Base-by-base conservation (phyloP, 2,113 vertebrate genomes). In the Chamaea fasciata region DNA sequence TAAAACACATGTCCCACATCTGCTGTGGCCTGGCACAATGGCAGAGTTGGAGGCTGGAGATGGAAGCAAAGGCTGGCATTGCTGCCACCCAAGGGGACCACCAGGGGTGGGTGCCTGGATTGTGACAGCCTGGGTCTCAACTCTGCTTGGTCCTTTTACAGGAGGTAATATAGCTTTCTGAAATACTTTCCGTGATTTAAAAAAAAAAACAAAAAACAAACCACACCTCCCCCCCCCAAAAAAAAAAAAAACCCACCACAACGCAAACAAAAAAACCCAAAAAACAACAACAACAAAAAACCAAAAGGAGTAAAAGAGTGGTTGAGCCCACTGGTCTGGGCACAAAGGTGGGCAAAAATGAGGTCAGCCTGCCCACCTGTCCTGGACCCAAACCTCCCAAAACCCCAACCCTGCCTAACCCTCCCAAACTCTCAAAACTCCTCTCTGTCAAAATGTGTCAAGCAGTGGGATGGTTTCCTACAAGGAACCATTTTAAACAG, bases 81-180 rank as follows among this genome's bases (percentile, higher is more conserved):
- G 44, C 33, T 74, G n/a, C 47, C 76, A 22, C 33, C 35, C 3
- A 2, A 4, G 26, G 3, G 0, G 3, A 15, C 2, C 41, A 62
- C 13, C 1, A 3, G 21, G 52, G 13, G 5, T 77, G 18, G 50
- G 49, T 89, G 47, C 46, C n/a, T 44, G 68, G 27, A 35, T 39
- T n/a, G 24, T 37, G 9, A 23, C 69, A 70, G 27, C 41, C 65
- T 33, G 3, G 12, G 2, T 39, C 26, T 75, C 23, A 92, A 70
- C 28, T 80, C 80, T 60, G 31, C 64, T 96, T 89, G 55, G 10
- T 63, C 9, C 78, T 91, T 42, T 65, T 55, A 14, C 4, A 59
- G n/a, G 18, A 67, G 10, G 3, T 56, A 77, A 53, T 52, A 70
- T 2, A 4, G 23, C 39, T 62, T 59, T 31, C 8, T 68, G 42